Conservation (phyloP, 2,888 invertebrate species). For the Imbricaverruca yamaguchii region DNA sequence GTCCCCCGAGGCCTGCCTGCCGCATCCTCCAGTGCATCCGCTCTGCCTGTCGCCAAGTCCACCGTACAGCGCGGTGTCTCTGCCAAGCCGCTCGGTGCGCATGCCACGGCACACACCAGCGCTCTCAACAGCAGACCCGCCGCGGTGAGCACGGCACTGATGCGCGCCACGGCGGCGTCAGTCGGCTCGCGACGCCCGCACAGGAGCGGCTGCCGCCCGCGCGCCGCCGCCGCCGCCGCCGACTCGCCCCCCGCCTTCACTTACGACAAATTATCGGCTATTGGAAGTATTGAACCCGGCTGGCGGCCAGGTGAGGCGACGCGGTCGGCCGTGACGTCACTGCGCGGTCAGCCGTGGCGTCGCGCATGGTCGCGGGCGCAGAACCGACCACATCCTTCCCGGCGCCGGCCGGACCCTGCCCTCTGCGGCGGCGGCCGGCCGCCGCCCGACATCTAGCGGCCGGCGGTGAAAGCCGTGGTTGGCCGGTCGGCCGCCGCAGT, state of each 20-base stretch:
- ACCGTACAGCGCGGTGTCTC: too few species aligned
- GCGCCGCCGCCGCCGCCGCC: neutral
- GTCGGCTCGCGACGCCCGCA: too few species aligned
- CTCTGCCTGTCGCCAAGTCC: too few species aligned
- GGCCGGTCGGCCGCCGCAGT: neutral
- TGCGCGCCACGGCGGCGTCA: too few species aligned
- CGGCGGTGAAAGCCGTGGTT: neutral
- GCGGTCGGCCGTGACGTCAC: neutral
- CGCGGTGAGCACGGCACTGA: too few species aligned
- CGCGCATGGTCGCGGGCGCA: neutral
- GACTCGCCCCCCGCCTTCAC: neutral
- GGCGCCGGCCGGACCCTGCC: neutral
- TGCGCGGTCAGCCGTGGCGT: neutral
- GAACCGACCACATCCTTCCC: constrained; percentile 8
- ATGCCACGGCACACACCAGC: too few species aligned
- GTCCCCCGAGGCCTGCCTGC: too few species aligned
- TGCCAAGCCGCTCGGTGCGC: too few species aligned
- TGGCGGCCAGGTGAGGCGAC: neutral
- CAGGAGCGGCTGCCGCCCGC: neutral
- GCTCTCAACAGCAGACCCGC: too few species aligned
- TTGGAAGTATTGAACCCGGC: neutral
- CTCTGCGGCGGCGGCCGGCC: neutral
- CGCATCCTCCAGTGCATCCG: too few species aligned
- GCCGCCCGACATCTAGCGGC: neutral
- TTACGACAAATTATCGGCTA: constrained; percentile 18